phyloP scores from a whole-genome alignment of 1,140 invertebrate species.

The Dinoponera quadriceps region DNA sequence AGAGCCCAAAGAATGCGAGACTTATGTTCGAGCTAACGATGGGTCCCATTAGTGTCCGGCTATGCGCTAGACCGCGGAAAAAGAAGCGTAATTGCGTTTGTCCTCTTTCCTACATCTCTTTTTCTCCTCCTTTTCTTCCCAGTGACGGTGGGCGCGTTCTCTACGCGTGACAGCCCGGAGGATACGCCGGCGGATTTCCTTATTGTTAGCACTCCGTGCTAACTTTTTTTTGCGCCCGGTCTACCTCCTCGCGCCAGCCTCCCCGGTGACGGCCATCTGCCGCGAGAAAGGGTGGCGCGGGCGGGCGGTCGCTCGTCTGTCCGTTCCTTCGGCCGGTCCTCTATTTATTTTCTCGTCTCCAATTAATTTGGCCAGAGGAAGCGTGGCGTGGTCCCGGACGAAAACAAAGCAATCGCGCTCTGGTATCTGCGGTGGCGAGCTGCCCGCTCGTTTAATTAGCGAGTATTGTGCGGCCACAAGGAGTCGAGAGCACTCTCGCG shows the following conservation, averaged over 20 bases:
- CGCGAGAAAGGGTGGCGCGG: conserved; percentile 53
- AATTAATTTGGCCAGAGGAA: conserved; percentile 83
- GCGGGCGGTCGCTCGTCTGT: background rate
- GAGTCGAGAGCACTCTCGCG: conserved; percentile 41
- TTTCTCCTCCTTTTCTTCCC: background rate
- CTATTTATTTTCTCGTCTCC: conserved; percentile 79
- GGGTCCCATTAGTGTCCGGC: background rate
- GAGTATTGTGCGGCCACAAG: conserved; percentile 81
- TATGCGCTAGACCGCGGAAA: background rate
- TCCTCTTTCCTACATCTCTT: no score
- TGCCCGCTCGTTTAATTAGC: conserved; percentile 84
- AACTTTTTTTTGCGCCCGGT: conserved; percentile 27
- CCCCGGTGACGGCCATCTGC: conserved; percentile 28
- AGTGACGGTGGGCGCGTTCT: background rate
- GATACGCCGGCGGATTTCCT: background rate
- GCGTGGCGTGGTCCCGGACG: conserved; percentile 80
- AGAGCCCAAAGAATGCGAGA: background rate
- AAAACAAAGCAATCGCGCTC: conserved; percentile 85
- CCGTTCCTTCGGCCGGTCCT: conserved; percentile 60
- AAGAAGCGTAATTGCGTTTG: background rate
- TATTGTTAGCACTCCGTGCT: conserved; percentile 13
- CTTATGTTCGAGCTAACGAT: conserved; percentile 3
- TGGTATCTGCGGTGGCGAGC: conserved; percentile 83
- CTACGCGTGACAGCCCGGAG: background rate
- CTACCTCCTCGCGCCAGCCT: background rate